These are phyloP conservation scores for Albula goreensis DNA, from an alignment of 2,113 vertebrate genomes.

Conservation along the genomic window DNA sequence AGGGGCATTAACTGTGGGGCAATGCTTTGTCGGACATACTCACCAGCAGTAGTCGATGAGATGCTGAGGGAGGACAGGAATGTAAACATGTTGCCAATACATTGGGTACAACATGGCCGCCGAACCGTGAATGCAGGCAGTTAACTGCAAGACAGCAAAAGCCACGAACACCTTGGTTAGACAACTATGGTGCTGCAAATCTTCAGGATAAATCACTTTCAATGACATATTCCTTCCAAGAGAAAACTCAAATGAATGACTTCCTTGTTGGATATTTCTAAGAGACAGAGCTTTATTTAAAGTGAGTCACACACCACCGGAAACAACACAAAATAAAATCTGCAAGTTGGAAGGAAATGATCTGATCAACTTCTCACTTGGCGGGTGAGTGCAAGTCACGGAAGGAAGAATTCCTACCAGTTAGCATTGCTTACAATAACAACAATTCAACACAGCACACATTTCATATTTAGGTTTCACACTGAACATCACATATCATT, in stretches of 20 bases:
- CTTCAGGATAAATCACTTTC: slow-evolving; percentile 38
- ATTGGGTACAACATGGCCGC: slow-evolving; percentile 96
- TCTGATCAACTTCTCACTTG: slow-evolving; percentile 74
- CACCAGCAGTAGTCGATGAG: slow-evolving; percentile 97
- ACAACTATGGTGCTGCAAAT: not conserved
- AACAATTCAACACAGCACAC: slow-evolving; percentile 64
- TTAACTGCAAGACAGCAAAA: slow-evolving; percentile 78
- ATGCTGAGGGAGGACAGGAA: slow-evolving; percentile 92
- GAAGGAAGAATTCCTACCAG: slow-evolving; percentile 47
- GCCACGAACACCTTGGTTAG: not conserved
- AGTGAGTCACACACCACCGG: slow-evolving; percentile 55
- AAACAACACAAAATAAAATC: slow-evolving; percentile 61
- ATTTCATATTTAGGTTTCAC: slow-evolving; percentile 60
- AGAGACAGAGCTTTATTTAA: slow-evolving; percentile 41
- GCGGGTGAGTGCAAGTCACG: slow-evolving; percentile 70
- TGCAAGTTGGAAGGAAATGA: slow-evolving; percentile 62
- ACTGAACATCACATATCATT: slow-evolving; percentile 65
- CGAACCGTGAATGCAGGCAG: slow-evolving; percentile 92
- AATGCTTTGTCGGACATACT: slow-evolving; percentile 48
- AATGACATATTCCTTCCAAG: not conserved
- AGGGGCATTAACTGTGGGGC: not conserved
- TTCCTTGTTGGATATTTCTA: not conserved
- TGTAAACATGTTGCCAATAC: slow-evolving; percentile 99
- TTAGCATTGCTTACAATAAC: slow-evolving; percentile 64
- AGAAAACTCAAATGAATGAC: not conserved